Percentiles rank a stretch among this genome's conserved stretches.
Evolutionary conservation across 2,797 vertebrate genomes (phyloP).

Genomic region (Pelochelys cantorii): DNA sequence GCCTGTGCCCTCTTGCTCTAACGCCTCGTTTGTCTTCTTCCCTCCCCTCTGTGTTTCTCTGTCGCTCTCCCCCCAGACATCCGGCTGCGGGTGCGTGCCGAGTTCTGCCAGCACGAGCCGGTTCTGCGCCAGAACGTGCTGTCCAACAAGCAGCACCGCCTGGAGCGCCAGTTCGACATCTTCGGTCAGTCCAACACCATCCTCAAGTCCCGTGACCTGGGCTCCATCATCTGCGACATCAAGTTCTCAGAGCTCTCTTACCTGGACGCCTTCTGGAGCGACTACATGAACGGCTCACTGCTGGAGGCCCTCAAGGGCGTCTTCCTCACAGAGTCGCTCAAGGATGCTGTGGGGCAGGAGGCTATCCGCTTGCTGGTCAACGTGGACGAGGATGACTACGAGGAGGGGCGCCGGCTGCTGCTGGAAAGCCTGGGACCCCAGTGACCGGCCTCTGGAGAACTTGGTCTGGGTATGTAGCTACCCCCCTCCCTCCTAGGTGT

Average conservation of each 20-base stretch:
- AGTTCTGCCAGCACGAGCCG: conserved; percentile 91
- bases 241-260: conserved; percentile 94
- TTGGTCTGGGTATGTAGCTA: conserved; percentile 30
- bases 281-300: conserved; percentile 93
- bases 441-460: conserved; percentile 8
- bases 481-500: not conserved
- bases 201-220: conserved; percentile 90
- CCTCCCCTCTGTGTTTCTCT: conserved; percentile 72
- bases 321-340: conserved; percentile 92
- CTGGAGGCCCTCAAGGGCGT: conserved; percentile 92
- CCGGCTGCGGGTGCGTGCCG: conserved; percentile 90
- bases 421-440: conserved; percentile 57
- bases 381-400: conserved; percentile 94
- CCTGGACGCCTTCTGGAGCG: conserved; percentile 93
- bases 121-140: conserved; percentile 88
- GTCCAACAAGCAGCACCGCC: conserved; percentile 88
- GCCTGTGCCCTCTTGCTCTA: not conserved
- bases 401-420: conserved; percentile 87
- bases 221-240: conserved; percentile 93
- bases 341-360: conserved; percentile 89
- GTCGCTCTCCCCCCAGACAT: conserved; percentile 80
- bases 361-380: conserved; percentile 91
- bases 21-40: not conserved
- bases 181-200: conserved; percentile 89
- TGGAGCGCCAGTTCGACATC: conserved; percentile 92